Percentiles rank a stretch among this genome's conserved stretches.
These are phyloP conservation scores for Pedionomus torquatus DNA, from an alignment of 2,113 vertebrate genomes.

Conservation along the genomic window DNA sequence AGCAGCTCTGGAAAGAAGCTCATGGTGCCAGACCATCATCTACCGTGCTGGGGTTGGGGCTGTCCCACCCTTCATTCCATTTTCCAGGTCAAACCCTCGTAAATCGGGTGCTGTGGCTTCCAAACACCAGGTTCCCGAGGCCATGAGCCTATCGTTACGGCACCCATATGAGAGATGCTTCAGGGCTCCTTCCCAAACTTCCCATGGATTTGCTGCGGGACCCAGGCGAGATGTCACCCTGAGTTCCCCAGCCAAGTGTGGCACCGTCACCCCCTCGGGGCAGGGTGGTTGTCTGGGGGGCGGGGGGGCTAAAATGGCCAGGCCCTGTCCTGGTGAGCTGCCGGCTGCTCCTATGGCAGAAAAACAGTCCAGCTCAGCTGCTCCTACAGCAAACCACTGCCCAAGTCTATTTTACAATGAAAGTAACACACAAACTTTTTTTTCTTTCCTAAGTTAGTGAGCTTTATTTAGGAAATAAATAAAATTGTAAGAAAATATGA, in stretches of 20 bases:
- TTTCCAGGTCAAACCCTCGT: background rate
- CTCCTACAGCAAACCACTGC: rapidly evolving
- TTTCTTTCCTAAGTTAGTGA: background rate
- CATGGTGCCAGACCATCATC: rapidly evolving
- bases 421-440: background rate
- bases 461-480: constrained; percentile 57
- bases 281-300: background rate
- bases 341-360: background rate
- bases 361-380: background rate
- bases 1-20: background rate
- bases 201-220: background rate
- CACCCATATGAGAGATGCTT: background rate
- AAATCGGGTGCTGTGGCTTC: background rate
- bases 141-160: rapidly evolving
- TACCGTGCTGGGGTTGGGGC: rapidly evolving
- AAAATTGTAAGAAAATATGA: background rate
- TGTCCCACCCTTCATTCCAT: no score
- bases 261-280: rapidly evolving
- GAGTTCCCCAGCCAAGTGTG: rapidly evolving
- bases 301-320: no score
- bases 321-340: no score
- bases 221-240: no score
- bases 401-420: background rate
- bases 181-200: background rate
- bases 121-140: background rate